Base-by-base conservation (phyloP, 2,888 invertebrate species). In the Nymphalis polychloros region DNA sequence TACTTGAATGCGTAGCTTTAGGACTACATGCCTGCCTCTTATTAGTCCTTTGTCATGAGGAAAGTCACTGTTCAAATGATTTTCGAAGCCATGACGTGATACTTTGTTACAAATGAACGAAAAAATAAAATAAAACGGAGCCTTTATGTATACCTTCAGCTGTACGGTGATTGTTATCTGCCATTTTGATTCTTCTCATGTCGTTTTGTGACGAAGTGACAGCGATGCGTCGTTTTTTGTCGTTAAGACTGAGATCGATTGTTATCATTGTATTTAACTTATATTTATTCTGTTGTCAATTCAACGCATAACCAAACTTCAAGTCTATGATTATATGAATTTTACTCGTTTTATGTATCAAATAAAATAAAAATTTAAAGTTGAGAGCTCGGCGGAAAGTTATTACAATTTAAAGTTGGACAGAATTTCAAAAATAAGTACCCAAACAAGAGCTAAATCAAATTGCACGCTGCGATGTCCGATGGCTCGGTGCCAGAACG, bases 401-500 rank as follows among this genome's bases (percentile, higher is more conserved):
- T 50, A 35, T 35, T 16, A 8, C 10, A 17, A 35, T 50, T 53
- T 19, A 48, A 59, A 49, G 41, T 20, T 62, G n/a, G 48, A 59
- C 48, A 66, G 19, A 62, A 19, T 46, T 64, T 8, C 49, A 62
- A 62, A 52, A 59, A 64, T 67, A 52, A 46, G 49, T 19, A 62
- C 62, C 64, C 59, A 48, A 59, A 64, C 61, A 71, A 50, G 50
- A 64, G 64, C 53, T 63, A 68, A 72, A 71, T 74, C 67, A 69
- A 69, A 68, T 67, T 63, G 71, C 73, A 72, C 55, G 69, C 48
- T 69, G 69, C 69, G 63, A 67, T 31, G 49, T 63, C 66, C 35
- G 65, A 59, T 75, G 75, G 74, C 70, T 19, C 20, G 23, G 46
- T 63, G 75, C 75, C 75, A 75, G 63, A 46, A 19, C 57, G n/a